A percentile compares a stretch with the other conserved stretches of the same genome.
Evolutionary conservation across 1,140 invertebrate genomes (phyloP).

Genomic region (Antheraea pernyi): DNA sequence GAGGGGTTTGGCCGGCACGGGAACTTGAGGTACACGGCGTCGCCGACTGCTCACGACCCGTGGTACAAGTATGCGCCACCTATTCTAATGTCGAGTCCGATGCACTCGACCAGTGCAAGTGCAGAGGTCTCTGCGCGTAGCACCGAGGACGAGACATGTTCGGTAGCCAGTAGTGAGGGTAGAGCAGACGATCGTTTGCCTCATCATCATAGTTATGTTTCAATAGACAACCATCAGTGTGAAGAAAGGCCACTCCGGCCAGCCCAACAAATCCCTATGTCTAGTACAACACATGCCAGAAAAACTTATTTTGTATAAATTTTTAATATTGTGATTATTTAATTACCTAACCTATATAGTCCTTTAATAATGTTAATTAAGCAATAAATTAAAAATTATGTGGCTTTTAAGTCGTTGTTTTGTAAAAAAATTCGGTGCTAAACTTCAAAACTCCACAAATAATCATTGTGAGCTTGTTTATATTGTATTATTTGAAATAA

Average conservation of each 20-base stretch:
- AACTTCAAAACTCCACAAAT: background rate
- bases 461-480: background rate
- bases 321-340: conserved; percentile 21
- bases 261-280: conserved; percentile 70
- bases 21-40: conserved; percentile 75
- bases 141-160: conserved; percentile 77
- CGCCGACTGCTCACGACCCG: conserved; percentile 74
- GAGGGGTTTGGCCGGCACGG: conserved; percentile 71
- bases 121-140: conserved; percentile 75
- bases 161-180: conserved; percentile 71
- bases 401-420: background rate
- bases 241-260: conserved; percentile 73
- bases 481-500: background rate
- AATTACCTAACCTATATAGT: background rate
- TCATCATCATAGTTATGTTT: conserved; percentile 77
- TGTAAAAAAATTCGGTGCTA: background rate
- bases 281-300: conserved; percentile 64
- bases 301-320: conserved; percentile 79
- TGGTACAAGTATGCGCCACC: conserved; percentile 77
- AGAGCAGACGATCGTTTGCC: conserved; percentile 68
- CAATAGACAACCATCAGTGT: conserved; percentile 74
- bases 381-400: background rate
- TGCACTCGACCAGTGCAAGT: conserved; percentile 74
- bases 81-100: conserved; percentile 74
- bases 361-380: background rate